Conservation (phyloP, 1,140 invertebrate genomes). For the Zaprionus kolodkinae region DNA sequence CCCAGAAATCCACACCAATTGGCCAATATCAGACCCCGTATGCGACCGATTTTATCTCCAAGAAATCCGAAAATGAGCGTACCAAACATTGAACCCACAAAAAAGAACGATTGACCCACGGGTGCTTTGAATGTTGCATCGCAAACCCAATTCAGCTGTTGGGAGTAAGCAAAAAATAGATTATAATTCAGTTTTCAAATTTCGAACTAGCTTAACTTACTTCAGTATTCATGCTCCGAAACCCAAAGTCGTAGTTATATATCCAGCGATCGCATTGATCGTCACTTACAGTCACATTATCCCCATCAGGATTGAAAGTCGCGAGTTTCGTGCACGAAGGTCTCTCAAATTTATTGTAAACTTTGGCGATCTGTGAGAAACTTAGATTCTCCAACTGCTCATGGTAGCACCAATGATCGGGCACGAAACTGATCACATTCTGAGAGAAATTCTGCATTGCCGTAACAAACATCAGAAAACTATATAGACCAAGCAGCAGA, state of each 20-base stretch:
- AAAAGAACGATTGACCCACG: constrained; percentile 86
- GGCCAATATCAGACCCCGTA: constrained; percentile 85
- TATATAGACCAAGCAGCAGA: constrained; percentile 84
- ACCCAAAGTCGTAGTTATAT: constrained; percentile 85
- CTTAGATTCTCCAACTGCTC: constrained; percentile 63
- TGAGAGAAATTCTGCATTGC: constrained; percentile 86
- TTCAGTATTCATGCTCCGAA: constrained; percentile 86
- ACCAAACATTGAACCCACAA: constrained; percentile 86
- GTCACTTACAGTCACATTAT: constrained; percentile 53
- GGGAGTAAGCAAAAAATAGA: not conserved
- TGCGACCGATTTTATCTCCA: constrained; percentile 85
- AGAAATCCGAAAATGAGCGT: constrained; percentile 85
- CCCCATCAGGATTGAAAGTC: constrained; percentile 23
- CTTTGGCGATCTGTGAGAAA: constrained; percentile 51
- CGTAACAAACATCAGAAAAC: constrained; percentile 76
- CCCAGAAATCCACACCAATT: constrained; percentile 85
- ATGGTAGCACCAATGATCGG: constrained; percentile 84
- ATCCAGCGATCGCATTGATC: constrained; percentile 84
- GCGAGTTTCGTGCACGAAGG: constrained; percentile 69
- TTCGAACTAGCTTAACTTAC: constrained; percentile 66
- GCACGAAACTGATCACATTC: constrained; percentile 85
- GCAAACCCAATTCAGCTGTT: constrained; percentile 87
- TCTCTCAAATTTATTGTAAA: constrained; percentile 57
- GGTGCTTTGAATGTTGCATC: constrained; percentile 85
- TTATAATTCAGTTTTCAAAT: not conserved